Conservation (phyloP, 2,888 invertebrate genomes). For the Heliconius erato region DNA sequence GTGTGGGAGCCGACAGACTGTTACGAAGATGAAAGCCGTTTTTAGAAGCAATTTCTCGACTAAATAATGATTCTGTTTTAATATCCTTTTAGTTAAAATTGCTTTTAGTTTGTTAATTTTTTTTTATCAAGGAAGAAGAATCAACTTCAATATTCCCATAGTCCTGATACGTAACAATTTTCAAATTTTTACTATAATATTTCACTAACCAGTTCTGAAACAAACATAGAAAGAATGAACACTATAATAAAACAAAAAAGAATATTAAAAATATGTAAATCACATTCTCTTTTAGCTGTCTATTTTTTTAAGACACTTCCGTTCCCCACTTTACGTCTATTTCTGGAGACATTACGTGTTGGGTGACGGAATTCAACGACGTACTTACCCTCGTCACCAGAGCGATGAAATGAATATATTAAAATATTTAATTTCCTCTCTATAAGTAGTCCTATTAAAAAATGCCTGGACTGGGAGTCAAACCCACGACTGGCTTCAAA, state of each 20-base stretch:
- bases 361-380: background rate
- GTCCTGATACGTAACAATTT: background rate
- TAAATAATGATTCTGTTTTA: constrained; percentile 21
- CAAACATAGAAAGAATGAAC: too few species aligned
- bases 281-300: background rate
- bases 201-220: background rate
- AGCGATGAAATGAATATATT: too few species aligned
- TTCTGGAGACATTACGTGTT: background rate
- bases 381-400: too few species aligned
- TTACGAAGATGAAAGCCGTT: constrained; percentile 77
- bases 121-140: too few species aligned
- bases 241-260: background rate
- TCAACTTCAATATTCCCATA: too few species aligned
- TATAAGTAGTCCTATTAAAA: too few species aligned
- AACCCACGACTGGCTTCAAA: too few species aligned
- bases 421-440: too few species aligned
- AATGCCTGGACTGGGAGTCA: too few species aligned
- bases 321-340: too few species aligned
- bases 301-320: background rate
- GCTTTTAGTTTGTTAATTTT: too few species aligned
- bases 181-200: background rate
- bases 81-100: too few species aligned
- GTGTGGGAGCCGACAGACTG: constrained; percentile 64
- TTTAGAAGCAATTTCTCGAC: constrained; percentile 73
- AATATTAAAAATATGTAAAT: background rate